phyloP scores from a whole-genome alignment of 2,888 invertebrate genomes.

The Drosophila formosana region DNA sequence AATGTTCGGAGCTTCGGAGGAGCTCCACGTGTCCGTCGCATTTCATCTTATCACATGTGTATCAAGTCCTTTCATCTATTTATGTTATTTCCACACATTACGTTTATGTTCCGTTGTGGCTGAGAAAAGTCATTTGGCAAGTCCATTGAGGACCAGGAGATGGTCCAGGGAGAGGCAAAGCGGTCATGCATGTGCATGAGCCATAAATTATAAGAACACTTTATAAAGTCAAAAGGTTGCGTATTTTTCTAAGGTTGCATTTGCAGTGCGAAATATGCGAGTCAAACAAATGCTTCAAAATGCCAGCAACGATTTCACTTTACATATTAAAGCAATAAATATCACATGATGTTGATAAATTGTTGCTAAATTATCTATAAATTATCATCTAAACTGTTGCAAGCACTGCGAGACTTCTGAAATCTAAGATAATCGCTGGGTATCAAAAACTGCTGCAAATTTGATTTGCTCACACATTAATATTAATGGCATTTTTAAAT shows the following conservation, averaged over 20 bases:
- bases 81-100: conserved; percentile 61
- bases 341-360: conserved; percentile 45
- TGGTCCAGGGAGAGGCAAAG: neutral
- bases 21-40: conserved; percentile 17
- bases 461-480: neutral
- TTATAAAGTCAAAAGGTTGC: conserved; percentile 63
- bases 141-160: conserved; percentile 28
- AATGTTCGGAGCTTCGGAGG: neutral
- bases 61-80: conserved; percentile 30
- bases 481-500: neutral
- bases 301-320: neutral
- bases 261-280: conserved; percentile 43
- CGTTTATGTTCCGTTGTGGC: conserved; percentile 56
- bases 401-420: neutral
- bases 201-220: conserved; percentile 71
- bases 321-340: conserved; percentile 32
- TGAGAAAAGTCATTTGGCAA: conserved; percentile 44
- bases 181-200: conserved; percentile 62
- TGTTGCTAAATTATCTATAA: conserved; percentile 35
- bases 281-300: conserved; percentile 16
- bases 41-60: conserved; percentile 11
- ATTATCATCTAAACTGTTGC: conserved; percentile 22
- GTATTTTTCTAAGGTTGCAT: conserved; percentile 46
- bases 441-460: neutral
- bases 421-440: neutral